Conservation (phyloP, 2,888 invertebrate species). For the Drosophila mayaguana region DNA sequence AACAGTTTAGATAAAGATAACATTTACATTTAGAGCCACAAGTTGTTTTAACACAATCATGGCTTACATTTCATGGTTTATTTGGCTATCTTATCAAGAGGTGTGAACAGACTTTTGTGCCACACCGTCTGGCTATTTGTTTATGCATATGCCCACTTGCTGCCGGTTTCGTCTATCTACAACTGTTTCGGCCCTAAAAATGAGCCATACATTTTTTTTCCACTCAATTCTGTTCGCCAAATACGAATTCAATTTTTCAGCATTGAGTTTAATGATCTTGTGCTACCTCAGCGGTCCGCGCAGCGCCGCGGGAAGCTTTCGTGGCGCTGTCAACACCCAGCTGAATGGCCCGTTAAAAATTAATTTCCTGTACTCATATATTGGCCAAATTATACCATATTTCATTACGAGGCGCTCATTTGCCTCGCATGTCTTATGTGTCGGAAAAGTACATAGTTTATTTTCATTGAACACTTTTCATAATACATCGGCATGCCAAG, state of each 20-base stretch:
- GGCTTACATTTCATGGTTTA: neutral
- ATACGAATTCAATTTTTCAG: conserved; percentile 32
- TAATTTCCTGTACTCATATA: conserved; percentile 43
- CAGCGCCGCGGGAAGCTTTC: conserved; percentile 12
- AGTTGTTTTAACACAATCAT: neutral
- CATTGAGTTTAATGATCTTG: conserved; percentile 65
- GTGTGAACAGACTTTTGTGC: conserved; percentile 30
- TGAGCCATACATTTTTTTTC: conserved; percentile 52
- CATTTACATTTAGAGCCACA: neutral
- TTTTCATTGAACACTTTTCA: conserved; percentile 22
- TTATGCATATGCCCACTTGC: conserved; percentile 45
- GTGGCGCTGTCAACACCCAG: conserved; percentile 60
- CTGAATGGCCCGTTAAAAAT: conserved; percentile 59
- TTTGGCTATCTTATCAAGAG: conserved; percentile 2
- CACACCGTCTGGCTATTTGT: conserved; percentile 57
- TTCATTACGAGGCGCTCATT: conserved; percentile 52
- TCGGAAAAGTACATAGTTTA: conserved; percentile 30
- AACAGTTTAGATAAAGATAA: neutral
- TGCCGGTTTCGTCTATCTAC: conserved; percentile 40
- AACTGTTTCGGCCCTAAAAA: conserved; percentile 57
- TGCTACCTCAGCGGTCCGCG: conserved; percentile 1
- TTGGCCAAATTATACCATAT: conserved; percentile 67
- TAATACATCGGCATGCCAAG: conserved; percentile 51
- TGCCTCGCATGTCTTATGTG: conserved; percentile 30
- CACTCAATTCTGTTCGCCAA: conserved; percentile 67